Percentiles rank a stretch among this genome's conserved stretches.
These are phyloP conservation scores for Bolborhynchus lineola DNA, from an alignment of 2,113 vertebrate genomes.

Conservation along the genomic window DNA sequence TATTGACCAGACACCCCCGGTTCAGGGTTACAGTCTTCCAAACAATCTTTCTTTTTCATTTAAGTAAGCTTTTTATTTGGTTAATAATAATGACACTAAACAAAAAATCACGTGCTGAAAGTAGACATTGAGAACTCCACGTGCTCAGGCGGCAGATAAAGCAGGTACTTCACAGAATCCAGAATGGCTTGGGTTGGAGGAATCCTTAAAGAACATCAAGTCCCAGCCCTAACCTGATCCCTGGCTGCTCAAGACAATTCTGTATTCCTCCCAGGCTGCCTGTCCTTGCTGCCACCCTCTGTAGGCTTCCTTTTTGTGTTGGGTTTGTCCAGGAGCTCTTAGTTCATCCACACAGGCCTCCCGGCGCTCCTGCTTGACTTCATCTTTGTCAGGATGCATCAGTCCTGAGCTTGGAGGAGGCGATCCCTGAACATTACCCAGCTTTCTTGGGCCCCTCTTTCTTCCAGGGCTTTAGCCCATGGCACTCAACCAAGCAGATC, in stretches of 20 bases:
- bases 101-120: background rate
- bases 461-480: background rate
- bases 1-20: background rate
- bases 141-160: background rate
- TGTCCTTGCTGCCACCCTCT: background rate
- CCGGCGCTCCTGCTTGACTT: background rate
- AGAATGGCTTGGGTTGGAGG: background rate
- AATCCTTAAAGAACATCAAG: background rate
- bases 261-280: background rate
- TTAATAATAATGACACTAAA: background rate
- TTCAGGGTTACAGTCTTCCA: background rate
- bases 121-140: fast-evolving
- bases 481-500: background rate
- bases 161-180: background rate
- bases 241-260: background rate
- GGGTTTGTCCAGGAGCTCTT: background rate
- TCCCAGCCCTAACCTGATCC: background rate
- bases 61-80: background rate
- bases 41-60: background rate
- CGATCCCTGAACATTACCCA: background rate
- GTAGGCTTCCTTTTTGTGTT: background rate
- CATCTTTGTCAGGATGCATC: background rate
- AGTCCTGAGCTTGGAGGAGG: background rate
- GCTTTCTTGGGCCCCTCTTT: background rate
- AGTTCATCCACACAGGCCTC: background rate